Percentiles rank a stretch among this genome's conserved stretches.
Evolutionary conservation across 2,797 vertebrate species (phyloP).

Genomic region (Balearica regulorum): DNA sequence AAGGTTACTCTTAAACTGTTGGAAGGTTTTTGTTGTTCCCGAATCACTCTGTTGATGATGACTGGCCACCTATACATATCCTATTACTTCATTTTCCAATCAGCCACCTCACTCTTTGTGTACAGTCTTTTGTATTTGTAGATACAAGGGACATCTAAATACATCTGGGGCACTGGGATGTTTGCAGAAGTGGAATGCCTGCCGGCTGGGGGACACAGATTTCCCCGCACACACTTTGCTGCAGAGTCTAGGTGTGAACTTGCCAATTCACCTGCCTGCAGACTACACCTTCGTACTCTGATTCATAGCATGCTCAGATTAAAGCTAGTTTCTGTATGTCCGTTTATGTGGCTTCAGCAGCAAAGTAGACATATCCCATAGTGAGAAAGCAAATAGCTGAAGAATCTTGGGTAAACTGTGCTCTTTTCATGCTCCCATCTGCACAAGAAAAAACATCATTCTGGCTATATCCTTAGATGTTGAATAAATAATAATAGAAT

Average conservation of each 20-base stretch:
- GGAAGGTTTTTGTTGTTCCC: background rate
- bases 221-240: background rate
- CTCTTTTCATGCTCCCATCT: background rate
- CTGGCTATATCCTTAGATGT: background rate
- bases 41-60: background rate
- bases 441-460: background rate
- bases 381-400: background rate
- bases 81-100: background rate
- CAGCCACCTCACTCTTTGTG: background rate
- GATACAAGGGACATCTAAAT: background rate
- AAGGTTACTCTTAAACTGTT: background rate
- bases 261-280: background rate
- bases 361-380: background rate
- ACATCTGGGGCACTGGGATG: background rate
- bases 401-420: background rate
- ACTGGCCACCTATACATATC: background rate
- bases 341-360: background rate
- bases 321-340: background rate
- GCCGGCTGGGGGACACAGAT: background rate
- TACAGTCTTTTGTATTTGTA: background rate
- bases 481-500: background rate
- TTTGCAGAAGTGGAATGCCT: background rate
- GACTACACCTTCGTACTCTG: background rate
- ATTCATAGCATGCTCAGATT: background rate
- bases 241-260: background rate